These are phyloP conservation scores for Rallus limicola DNA, from an alignment of 2,113 vertebrate genomes.

Conservation along the genomic window DNA sequence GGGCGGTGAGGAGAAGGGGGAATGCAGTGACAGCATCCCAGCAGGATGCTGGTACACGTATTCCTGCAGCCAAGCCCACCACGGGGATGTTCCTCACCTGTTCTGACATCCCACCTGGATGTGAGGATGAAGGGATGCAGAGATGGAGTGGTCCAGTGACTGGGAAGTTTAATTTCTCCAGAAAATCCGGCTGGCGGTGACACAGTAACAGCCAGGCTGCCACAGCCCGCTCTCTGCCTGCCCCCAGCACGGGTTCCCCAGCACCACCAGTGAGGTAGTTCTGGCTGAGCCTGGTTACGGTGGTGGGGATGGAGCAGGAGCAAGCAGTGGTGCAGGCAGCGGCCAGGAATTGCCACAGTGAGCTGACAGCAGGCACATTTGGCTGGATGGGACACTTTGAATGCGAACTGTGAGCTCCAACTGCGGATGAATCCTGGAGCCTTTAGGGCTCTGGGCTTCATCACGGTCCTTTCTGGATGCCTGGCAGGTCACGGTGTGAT, in stretches of 20 bases:
- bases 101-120: background rate
- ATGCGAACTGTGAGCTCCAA: background rate
- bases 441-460: background rate
- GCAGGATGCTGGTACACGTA: too few species aligned
- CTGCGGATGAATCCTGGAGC: background rate
- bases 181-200: background rate
- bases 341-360: accelerated
- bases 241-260: background rate
- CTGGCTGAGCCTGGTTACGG: background rate
- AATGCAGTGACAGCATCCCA: background rate
- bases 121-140: background rate
- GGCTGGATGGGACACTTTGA: background rate
- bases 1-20: too few species aligned
- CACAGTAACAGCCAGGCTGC: background rate
- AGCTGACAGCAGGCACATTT: accelerated
- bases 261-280: background rate
- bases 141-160: background rate
- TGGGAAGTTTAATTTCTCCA: background rate
- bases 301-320: background rate
- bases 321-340: accelerated
- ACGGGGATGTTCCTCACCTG: background rate
- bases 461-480: accelerated
- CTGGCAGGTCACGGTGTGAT: accelerated
- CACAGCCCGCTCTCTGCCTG: background rate
- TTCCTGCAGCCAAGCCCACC: background rate